Evolutionary conservation across 2,888 invertebrate genomes (phyloP), one percentile per base, ranked within the genome.

Genomic region (Pinctada fucata): DNA sequence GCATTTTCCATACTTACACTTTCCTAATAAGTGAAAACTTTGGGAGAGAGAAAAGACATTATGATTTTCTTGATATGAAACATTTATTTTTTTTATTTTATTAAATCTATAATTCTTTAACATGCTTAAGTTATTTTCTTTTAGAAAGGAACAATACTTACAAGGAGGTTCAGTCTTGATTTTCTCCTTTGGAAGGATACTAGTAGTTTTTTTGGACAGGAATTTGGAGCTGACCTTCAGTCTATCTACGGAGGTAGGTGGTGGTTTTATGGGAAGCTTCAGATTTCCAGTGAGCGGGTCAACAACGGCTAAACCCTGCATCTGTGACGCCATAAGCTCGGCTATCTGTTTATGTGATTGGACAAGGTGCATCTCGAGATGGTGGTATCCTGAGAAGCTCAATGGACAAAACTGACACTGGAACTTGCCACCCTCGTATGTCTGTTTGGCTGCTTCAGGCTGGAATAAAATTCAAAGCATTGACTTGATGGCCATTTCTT

Each of bases 331-430:
- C 65, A 80, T 73, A 3, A 76, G 65, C 4, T 72, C 74, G 16
- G 80, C 50, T n/a, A 78, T 31, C 45, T 80, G 73, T 49, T 63
- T 67, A 72, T 86, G 85, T 51, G 69, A 68, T 48, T 84, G 82
- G 50, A 75, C 79, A 65, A 83, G 70, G 74, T 85, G 86, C 13
- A 82, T 79, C 66, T 85, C 84, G 47, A 86, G 72, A 8, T 76
- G 78, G 10, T 77, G 75, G 10, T 74, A 71, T 67, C 76, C 82
- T 16, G 85, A 82, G 81, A 84, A 88, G 68, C 85, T 83, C 84
- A 86, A 79, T 45, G 83, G 84, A 78, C 89, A 89, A 69, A 83
- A 82, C 71, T 84, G 77, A 77, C 86, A 86, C 76, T 84, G 85
- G 70, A 75, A 78, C 10, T 82, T 70, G 31, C 50, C 79, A 47